Percentiles rank a stretch among this genome's conserved stretches.
These are phyloP conservation scores for Drosophila maculinotata DNA, from an alignment of 2,888 invertebrate species.

Conservation along the genomic window DNA sequence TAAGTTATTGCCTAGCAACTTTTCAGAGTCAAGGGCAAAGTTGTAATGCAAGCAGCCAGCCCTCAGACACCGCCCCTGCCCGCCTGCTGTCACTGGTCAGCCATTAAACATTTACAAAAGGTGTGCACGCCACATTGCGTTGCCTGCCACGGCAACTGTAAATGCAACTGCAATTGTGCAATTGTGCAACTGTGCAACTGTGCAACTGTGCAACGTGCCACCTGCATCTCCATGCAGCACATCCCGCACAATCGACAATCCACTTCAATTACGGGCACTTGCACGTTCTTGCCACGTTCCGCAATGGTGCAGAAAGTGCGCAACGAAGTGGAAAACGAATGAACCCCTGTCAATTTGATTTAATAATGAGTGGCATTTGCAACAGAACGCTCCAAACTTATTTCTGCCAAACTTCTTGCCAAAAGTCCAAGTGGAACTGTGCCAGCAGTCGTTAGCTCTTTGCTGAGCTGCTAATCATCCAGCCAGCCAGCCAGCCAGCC, in stretches of 20 bases:
- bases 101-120: slow-evolving; percentile 49
- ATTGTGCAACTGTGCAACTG: no score
- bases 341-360: slow-evolving; percentile 70
- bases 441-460: not conserved
- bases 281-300: slow-evolving; percentile 26
- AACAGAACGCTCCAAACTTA: slow-evolving; percentile 26
- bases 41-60: slow-evolving; percentile 6
- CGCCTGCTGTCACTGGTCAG: slow-evolving; percentile 7
- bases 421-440: not conserved
- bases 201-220: slow-evolving; percentile 31
- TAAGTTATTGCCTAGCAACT: slow-evolving; percentile 2
- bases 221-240: slow-evolving; percentile 3
- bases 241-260: not conserved
- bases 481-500: no score
- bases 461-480: slow-evolving; percentile 2
- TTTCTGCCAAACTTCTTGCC: not conserved
- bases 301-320: slow-evolving; percentile 14
- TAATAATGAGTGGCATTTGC: slow-evolving; percentile 68
- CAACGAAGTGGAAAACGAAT: slow-evolving; percentile 44
- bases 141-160: slow-evolving; percentile 8
- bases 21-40: slow-evolving; percentile 17
- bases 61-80: not conserved
- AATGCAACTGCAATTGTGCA: slow-evolving; percentile 39
- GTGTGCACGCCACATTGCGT: slow-evolving; percentile 34
- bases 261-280: slow-evolving; percentile 2